phyloP scores from a whole-genome alignment of 1,140 invertebrate species.

The Bombus confusus region DNA sequence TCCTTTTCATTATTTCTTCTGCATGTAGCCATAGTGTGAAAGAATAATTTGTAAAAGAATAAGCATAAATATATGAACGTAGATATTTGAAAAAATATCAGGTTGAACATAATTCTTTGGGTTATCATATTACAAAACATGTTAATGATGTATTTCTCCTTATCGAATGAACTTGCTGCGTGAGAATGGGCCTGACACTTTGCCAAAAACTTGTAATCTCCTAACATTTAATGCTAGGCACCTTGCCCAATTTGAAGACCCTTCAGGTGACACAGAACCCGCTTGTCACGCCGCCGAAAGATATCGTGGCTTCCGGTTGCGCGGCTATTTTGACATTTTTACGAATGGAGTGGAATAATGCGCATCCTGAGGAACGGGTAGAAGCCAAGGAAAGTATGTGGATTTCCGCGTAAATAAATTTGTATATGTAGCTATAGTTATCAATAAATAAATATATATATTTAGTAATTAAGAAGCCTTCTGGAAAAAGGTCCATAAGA shows the following conservation, averaged over 20 bases:
- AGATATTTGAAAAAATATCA: not conserved
- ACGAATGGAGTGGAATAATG: slow-evolving; percentile 78
- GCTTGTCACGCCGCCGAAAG: slow-evolving; percentile 80
- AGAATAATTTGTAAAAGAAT: no score
- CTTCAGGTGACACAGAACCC: slow-evolving; percentile 83
- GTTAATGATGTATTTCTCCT: not conserved
- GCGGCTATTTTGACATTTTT: slow-evolving; percentile 80
- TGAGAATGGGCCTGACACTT: not conserved
- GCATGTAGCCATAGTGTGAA: no score
- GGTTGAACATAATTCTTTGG: not conserved
- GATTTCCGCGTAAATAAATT: not conserved
- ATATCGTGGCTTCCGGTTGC: slow-evolving; percentile 80
- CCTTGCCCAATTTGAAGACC: slow-evolving; percentile 80
- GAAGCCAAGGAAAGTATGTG: slow-evolving; percentile 48
- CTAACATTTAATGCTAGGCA: slow-evolving; percentile 55
- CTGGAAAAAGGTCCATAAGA: no score
- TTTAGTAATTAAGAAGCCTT: no score
- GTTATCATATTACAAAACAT: not conserved
- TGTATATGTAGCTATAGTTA: not conserved
- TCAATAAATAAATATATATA: not conserved
- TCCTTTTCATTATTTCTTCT: not conserved
- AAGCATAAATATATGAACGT: not conserved
- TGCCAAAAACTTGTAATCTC: not conserved
- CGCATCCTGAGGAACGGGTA: slow-evolving; percentile 68
- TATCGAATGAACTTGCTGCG: not conserved